Conservation (phyloP, 2,888 invertebrate genomes). For the Metellina segmentata region DNA sequence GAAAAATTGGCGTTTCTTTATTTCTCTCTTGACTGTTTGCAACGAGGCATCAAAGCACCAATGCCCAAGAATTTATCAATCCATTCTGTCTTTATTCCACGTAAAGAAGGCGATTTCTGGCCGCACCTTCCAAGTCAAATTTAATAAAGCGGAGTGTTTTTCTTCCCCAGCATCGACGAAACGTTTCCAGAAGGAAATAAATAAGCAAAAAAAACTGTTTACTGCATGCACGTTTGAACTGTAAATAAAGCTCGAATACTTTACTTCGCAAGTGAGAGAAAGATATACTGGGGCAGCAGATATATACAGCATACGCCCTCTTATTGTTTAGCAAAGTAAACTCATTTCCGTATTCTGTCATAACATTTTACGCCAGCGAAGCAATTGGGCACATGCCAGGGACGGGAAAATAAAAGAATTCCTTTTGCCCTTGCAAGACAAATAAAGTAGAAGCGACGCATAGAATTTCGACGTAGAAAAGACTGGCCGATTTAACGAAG, state of each 20-base stretch:
- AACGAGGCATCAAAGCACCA: no score
- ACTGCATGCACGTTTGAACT: conserved; percentile 8
- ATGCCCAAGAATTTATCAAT: no score
- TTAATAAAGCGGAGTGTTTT: not conserved
- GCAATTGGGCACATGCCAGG: conserved; percentile 26
- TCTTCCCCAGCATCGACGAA: not conserved
- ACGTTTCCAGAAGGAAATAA: not conserved
- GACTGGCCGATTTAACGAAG: not conserved
- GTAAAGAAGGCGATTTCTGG: not conserved
- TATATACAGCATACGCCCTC: not conserved
- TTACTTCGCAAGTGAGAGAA: conserved; percentile 1
- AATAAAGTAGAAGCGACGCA: not conserved
- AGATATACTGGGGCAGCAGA: not conserved
- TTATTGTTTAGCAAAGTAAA: conserved; percentile 20
- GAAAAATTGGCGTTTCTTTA: no score
- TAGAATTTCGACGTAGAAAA: not conserved
- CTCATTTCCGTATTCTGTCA: conserved; percentile 49
- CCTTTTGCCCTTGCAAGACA: not conserved
- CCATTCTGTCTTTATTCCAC: not conserved
- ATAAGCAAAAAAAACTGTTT: not conserved
- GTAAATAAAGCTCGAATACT: not conserved
- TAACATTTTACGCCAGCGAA: conserved; percentile 31
- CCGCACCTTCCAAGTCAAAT: not conserved
- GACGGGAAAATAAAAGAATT: conserved; percentile 41
- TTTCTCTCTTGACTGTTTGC: no score